A percentile compares a stretch with the other conserved stretches of the same genome.
phyloP scores from a whole-genome alignment of 2,888 invertebrate species.

The Drosophila birchii region DNA sequence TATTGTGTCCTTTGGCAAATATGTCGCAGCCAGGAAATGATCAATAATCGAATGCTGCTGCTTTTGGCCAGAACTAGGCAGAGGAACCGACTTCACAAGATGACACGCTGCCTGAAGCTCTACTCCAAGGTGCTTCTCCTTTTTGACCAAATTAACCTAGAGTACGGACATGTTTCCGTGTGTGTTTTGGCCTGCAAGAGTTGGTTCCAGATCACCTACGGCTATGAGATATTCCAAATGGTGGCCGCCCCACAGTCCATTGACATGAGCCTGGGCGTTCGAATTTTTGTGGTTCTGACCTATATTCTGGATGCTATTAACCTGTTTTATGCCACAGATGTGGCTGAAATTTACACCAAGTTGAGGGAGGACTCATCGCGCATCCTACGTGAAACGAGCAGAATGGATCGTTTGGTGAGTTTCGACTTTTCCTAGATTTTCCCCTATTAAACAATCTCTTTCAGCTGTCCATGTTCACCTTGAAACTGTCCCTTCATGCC shows the following conservation, averaged over 20 bases:
- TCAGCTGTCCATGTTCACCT: constrained; percentile 31
- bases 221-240: constrained; percentile 42
- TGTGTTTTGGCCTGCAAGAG: constrained; percentile 41
- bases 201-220: constrained; percentile 45
- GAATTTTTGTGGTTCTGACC: constrained; percentile 27
- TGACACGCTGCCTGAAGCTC: constrained; percentile 9
- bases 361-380: constrained; percentile 13
- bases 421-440: background rate
- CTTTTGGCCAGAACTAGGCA: constrained; percentile 8
- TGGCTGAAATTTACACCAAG: constrained; percentile 30
- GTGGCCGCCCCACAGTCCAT: constrained; percentile 23
- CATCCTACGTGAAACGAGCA: constrained; percentile 11
- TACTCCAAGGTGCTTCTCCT: constrained; percentile 8
- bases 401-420: constrained; percentile 26
- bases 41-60: constrained; percentile 13
- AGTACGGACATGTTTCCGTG: constrained; percentile 14
- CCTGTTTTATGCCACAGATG: constrained; percentile 25
- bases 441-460: background rate
- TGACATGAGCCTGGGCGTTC: constrained; percentile 6
- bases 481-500: constrained; percentile 30
- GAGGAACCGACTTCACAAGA: background rate
- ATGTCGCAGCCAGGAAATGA: constrained; percentile 32
- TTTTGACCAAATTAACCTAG: background rate
- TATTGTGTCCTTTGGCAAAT: constrained; percentile 39
- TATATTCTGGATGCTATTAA: constrained; percentile 35